Evolutionary conservation across 2,113 vertebrate species (phyloP), one percentile per base, ranked within the genome.

Genomic region (Corythoichthys haematopterus): DNA sequence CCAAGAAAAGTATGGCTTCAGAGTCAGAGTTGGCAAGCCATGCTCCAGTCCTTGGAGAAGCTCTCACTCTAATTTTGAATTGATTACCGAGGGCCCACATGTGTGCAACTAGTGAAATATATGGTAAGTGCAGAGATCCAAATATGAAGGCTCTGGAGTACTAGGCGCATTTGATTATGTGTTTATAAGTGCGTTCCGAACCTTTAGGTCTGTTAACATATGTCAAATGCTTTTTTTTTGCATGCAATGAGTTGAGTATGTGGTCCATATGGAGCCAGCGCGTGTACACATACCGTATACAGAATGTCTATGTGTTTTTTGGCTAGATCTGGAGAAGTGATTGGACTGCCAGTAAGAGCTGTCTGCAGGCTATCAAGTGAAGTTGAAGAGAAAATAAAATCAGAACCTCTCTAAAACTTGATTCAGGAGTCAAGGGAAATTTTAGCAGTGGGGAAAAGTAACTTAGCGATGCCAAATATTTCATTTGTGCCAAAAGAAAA

Each of bases 41-140:
- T 43, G 15, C 64, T 62, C 33, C 6, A 80, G 71, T 81, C 84
- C 83, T 87, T 87, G 84, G 83, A 88, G 77, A 77, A 65, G 82
- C 81, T 76, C 74, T 81, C 82, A 80, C 80, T 88, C 80, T 88
- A 89, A 89, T 89, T 89, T 88, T 79, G 79, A 88, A 72, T 85
- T 89, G 86, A 89, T 85, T 89, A 79, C 86, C 68, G 60, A 74
- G 80, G 81, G 80, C 76, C 80, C 66, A 76, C 38, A 58, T 77
- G 66, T 71, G 83, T 78, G 78, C 67, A 74, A 83, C 78, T 75
- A 65, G 77, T 86, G 85, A 88, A 89, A 88, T 89, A 85, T 28
- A 28, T 28, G 20, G 20, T 76, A 86, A 88, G 85, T 76, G 81
- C 68, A 79, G 80, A 80, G 80, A 77, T 20, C 65, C 75, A 58